Evolutionary conservation across 2,888 invertebrate species (phyloP), one percentile per base, ranked within the genome.

Genomic region (Drosophila sordidula): DNA sequence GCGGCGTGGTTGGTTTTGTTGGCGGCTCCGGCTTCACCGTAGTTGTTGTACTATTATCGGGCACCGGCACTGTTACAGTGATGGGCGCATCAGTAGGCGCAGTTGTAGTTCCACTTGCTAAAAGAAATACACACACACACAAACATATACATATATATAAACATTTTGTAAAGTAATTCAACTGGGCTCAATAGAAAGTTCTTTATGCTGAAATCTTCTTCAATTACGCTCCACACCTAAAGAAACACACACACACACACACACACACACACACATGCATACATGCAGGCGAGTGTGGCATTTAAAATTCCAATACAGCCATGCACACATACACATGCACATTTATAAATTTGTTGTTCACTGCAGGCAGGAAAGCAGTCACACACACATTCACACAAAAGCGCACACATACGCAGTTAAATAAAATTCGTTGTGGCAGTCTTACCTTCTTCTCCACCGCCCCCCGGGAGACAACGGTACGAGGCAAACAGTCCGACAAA

Each of bases 401-500:
- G 32, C 32, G 46, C 57, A 51, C 14, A 58, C 29, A 44, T 54
- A 34, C 34, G 47, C 14, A 54, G 29, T 44, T 56, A 50, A 67
- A 64, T 58, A 42, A 54, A 70, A 68, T 82, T 70, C 57, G 50
- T 56, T 72, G 58, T 73, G 68, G 72, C 73, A 63, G 41, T 57
- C 89, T 86, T 71, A 80, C 86, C 69, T 57, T 76, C 80, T 29
- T 61, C 76, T 26, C 66, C 67, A 6, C 38, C 49, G 25, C 9
- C 61, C 0, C 16, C 70, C 58, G 51, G 68, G 69, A 83, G 61
- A 72, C 84, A 80, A 68, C 77, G 81, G 59, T 78, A 70, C 38
- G 81, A 79, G 50, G 80, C 75, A 69, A 90, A 79, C 49, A 91
- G 76, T 55, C 82, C 91, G 25, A 89, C 81, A 42, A 91, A 80